Percentiles rank a stretch among this genome's conserved stretches.
Evolutionary conservation across 2,113 vertebrate genomes (phyloP).

Genomic region (Pygoscelis adeliae): DNA sequence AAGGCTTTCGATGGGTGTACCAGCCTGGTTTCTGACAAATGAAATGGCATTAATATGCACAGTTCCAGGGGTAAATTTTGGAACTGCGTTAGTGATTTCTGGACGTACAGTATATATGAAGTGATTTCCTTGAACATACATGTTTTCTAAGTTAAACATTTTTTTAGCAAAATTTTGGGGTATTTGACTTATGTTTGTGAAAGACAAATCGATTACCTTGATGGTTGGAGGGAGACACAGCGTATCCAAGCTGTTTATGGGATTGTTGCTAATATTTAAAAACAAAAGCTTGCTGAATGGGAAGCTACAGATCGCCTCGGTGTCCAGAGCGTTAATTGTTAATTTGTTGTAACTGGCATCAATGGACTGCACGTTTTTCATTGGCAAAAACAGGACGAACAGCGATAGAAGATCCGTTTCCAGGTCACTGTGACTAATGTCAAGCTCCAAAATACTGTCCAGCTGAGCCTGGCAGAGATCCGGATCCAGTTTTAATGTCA

Average conservation of each 20-base stretch:
- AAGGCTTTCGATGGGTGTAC: slow-evolving; percentile 42
- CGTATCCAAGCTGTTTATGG: slow-evolving; percentile 35
- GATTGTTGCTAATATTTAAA: slow-evolving; percentile 65
- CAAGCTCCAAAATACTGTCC: background rate
- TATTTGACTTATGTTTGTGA: slow-evolving; percentile 57
- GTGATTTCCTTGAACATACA: slow-evolving; percentile 42
- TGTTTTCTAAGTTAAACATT: slow-evolving; percentile 6
- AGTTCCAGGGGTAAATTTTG: background rate
- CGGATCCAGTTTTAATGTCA: background rate
- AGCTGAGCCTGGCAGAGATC: background rate
- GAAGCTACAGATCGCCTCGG: background rate
- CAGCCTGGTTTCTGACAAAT: background rate
- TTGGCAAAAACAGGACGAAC: background rate
- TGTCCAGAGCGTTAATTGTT: background rate
- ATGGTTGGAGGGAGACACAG: slow-evolving; percentile 42
- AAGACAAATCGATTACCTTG: slow-evolving; percentile 54
- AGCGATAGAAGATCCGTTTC: slow-evolving; percentile 11
- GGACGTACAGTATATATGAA: background rate
- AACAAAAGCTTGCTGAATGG: background rate
- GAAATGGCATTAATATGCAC: background rate
- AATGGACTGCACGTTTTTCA: background rate
- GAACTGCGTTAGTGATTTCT: accelerated
- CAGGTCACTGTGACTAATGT: slow-evolving; percentile 30
- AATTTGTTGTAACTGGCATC: slow-evolving; percentile 44
- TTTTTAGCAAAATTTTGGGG: background rate